Evolutionary conservation across 2,888 invertebrate species (phyloP).

Genomic region (Xanthorhoe spadicearia): DNA sequence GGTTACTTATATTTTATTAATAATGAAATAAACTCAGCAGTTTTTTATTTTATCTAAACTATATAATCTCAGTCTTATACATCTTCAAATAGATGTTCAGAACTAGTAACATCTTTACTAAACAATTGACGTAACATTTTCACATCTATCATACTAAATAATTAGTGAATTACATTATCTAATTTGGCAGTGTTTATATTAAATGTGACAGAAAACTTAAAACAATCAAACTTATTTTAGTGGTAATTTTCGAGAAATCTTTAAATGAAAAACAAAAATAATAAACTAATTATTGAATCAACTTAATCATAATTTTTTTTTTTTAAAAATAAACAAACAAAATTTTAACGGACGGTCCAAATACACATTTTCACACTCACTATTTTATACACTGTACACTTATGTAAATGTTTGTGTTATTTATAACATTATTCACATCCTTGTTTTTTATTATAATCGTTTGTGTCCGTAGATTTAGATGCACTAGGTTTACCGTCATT

Average conservation of each 20-base stretch:
- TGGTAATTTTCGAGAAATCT: background rate
- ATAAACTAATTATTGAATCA: background rate
- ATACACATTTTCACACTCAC: constrained; percentile 31
- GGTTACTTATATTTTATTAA: background rate
- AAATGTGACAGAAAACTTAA: background rate
- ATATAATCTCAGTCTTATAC: constrained; percentile 71
- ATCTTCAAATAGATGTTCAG: constrained; percentile 59
- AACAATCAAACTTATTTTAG: constrained; percentile 1
- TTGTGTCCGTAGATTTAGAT: constrained; percentile 61
- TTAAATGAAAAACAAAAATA: background rate
- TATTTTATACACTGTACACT: constrained; percentile 43
- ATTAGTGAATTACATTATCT: constrained; percentile 29
- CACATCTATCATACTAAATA: constrained; percentile 32
- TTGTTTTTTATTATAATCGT: constrained; percentile 58
- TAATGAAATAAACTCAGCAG: constrained; percentile 6
- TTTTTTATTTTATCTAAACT: constrained; percentile 44
- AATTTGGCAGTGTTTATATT: constrained; percentile 39
- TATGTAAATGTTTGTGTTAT: constrained; percentile 13
- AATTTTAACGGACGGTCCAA: constrained; percentile 42
- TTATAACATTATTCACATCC: constrained; percentile 50
- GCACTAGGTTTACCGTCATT: constrained; percentile 59
- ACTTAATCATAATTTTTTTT: background rate
- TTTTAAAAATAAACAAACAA: constrained; percentile 4
- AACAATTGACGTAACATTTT: constrained; percentile 60
- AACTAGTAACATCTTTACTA: constrained; percentile 51